Conservation (phyloP, 1,140 invertebrate species). For the Micrasema minimum region DNA sequence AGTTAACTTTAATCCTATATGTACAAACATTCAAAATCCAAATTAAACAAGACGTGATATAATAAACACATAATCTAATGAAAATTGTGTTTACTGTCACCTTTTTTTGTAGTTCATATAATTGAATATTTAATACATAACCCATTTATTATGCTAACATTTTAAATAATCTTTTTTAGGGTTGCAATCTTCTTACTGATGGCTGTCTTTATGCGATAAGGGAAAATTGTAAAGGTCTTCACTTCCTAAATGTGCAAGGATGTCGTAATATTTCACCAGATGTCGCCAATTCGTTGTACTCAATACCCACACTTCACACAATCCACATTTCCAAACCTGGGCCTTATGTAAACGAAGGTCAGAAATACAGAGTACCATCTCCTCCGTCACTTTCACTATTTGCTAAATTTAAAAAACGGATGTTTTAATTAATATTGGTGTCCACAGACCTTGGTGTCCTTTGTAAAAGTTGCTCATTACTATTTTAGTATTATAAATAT, state of each 20-base stretch:
- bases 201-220: slow-evolving; percentile 69
- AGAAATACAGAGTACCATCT: slow-evolving; percentile 59
- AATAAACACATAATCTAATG: too few species aligned
- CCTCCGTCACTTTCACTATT: slow-evolving; percentile 58
- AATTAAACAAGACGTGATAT: too few species aligned
- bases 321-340: slow-evolving; percentile 63
- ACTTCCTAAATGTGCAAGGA: slow-evolving; percentile 70
- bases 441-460: too few species aligned
- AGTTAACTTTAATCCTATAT: too few species aligned
- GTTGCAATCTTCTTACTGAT: slow-evolving; percentile 75
- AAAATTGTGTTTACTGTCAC: too few species aligned
- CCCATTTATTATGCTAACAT: too few species aligned
- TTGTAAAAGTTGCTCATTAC: too few species aligned
- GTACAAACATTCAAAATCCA: too few species aligned
- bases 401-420: slow-evolving; percentile 57
- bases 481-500: too few species aligned
- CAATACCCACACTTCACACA: slow-evolving; percentile 65
- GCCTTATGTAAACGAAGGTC: slow-evolving; percentile 60
- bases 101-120: too few species aligned
- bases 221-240: slow-evolving; percentile 68
- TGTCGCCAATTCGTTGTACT: slow-evolving; percentile 63
- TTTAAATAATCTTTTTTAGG: too few species aligned
- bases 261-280: slow-evolving; percentile 70
- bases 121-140: too few species aligned
- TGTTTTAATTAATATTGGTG: slow-evolving; percentile 23